Conservation (phyloP, 2,888 invertebrate species). For the Melolontha melolontha region DNA sequence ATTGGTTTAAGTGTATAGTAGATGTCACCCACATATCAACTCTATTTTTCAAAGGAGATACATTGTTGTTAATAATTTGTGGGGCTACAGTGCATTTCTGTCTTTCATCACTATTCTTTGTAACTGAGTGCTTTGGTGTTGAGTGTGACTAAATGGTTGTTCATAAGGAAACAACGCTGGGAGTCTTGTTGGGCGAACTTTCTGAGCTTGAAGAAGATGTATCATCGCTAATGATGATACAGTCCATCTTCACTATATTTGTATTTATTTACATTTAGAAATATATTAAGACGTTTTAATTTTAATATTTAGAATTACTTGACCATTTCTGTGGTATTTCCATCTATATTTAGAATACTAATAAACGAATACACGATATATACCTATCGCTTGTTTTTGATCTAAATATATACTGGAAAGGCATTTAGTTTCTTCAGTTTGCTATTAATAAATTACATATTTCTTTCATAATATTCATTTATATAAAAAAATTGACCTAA, state of each 20-base stretch:
- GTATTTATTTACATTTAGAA: constrained; percentile 5
- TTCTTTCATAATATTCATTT: constrained; percentile 9
- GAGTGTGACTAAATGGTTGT: constrained; percentile 39
- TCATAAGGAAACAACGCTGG: constrained; percentile 1
- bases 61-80: constrained; percentile 9
- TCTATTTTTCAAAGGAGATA: constrained; percentile 3
- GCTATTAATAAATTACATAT: background rate
- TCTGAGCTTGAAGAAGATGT: constrained; percentile 8
- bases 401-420: too few species aligned
- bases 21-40: constrained; percentile 26
- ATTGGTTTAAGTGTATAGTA: constrained; percentile 20
- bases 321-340: constrained; percentile 21
- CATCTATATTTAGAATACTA: constrained; percentile 26
- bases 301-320: constrained; percentile 3
- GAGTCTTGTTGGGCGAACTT: background rate
- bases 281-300: constrained; percentile 1
- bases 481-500: constrained; percentile 31
- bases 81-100: background rate
- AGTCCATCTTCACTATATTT: constrained; percentile 21
- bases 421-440: constrained; percentile 2
- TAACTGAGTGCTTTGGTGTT: constrained; percentile 43
- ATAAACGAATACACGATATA: background rate
- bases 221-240: constrained; percentile 28
- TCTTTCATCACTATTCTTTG: constrained; percentile 31
- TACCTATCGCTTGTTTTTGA: too few species aligned